Evolutionary conservation across 2,797 vertebrate species (phyloP).

Genomic region (Vipera ursinii): DNA sequence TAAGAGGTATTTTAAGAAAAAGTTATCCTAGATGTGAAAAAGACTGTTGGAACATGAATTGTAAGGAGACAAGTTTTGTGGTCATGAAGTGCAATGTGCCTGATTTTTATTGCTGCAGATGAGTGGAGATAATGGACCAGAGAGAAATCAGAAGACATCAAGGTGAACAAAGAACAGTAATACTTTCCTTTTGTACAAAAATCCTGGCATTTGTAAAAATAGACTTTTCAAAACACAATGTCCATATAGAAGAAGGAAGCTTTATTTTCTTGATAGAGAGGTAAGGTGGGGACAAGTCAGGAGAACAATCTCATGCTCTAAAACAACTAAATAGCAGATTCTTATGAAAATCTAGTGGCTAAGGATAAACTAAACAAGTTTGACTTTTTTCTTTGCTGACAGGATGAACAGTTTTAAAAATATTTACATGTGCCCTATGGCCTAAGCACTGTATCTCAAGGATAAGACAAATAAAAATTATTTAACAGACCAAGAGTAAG

Average conservation of each 20-base stretch:
- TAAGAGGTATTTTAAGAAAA: neutral
- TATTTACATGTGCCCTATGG: constrained; percentile 1
- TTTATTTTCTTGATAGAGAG: constrained; percentile 43
- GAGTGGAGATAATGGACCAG: neutral
- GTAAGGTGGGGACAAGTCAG: constrained; percentile 14
- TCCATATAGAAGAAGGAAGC: constrained; percentile 32
- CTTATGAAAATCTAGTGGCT: constrained; percentile 49
- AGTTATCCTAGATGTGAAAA: neutral
- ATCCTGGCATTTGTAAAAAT: constrained; percentile 20
- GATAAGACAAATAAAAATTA: neutral
- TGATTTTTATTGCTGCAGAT: neutral
- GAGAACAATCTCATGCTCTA: constrained; percentile 51
- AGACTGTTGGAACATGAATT: too few species aligned
- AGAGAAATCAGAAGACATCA: neutral
- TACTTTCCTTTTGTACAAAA: constrained; percentile 20
- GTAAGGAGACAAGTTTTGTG: too few species aligned
- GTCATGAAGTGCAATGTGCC: neutral
- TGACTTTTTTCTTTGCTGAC: neutral
- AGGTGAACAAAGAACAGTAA: neutral
- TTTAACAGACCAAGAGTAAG: constrained; percentile 16
- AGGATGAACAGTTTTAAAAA: neutral
- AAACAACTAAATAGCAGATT: constrained; percentile 43
- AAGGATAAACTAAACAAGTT: constrained; percentile 45
- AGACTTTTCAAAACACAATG: neutral
- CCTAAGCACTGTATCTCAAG: neutral